Evolutionary conservation across 92 coral and sea anemone genomes (phyloP), one percentile per base, ranked within the genome.

Genomic region (Zoanthus sansibaricus): DNA sequence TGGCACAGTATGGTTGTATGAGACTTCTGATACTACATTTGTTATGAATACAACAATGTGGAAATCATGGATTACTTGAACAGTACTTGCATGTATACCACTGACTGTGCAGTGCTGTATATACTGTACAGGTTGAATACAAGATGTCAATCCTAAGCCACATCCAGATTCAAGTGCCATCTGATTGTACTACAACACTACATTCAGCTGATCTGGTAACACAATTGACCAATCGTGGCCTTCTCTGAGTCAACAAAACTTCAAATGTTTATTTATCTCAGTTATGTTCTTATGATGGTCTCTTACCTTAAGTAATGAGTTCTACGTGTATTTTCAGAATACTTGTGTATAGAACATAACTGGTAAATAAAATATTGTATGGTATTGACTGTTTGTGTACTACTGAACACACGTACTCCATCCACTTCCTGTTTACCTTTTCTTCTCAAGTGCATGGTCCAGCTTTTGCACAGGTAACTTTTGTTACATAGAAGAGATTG

Each of bases 51-150:
- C 55, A 49, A 5, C 10, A 7, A 49, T 49, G 12, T 49, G 55
- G 55, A 49, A 2, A 49, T 37, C 42, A 37, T 37, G 7, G 9
- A 49, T 7, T 49, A 7, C 12, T n/a, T n/a, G n/a, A n/a, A n/a
- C 55, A 49, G 1, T 49, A 49, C 12, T 49, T 69, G 31, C 6
- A 9, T 69, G 74, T 61, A 51, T 45, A 58, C 61, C 85, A 18
- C 75, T 80, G 75, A 66, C 75, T 18, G n/a, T 46, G 11, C 55
- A 80, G 85, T 80, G 46, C 69, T 62, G 20, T 54, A 76, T 75
- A 48, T 78, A 61, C 85, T 80, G 75, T 80, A 25, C 85, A 80
- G 85, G 85, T 80, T 80, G 84, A 79, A 21, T 66, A 59, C 59
- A 67, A 80, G 85, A 52, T 70, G 61, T 37, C 75, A 66, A 75